Evolutionary conservation across 2,888 invertebrate genomes (phyloP), one percentile per base, ranked within the genome.

Genomic region (Heliconius hortense): DNA sequence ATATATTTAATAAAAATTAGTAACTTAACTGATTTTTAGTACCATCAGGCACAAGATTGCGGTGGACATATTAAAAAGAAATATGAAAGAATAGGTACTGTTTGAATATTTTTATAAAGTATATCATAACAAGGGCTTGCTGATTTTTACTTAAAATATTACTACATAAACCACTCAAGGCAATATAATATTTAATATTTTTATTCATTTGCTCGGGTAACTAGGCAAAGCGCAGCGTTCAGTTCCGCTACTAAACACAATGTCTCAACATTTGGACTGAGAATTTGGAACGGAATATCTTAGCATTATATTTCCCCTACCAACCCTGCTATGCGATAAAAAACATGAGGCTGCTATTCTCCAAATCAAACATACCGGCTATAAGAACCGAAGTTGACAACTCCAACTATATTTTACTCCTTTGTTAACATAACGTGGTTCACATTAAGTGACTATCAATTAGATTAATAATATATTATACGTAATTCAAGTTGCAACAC

Each of bases 401-500:
- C 15, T 13, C 7, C 53, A 4, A 13, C 10, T 24, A 28, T 18
- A 39, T 56, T 31, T 15, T 0, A 26, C 8, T 26, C 15, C 59
- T 43, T 43, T 39, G 43, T 39, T 21, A 39, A 28, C 31, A 60
- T 24, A 15, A 71, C 18, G 5, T 71, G 35, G 39, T 28, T 43
- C 28, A 18, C 39, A 71, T 60, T 53, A 70, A 74, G 48, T 35
- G 56, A 56, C 71, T 64, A 64, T 64, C 56, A 70, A 75, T 39
- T 43, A 39, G 64, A 59, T 75, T 56, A 75, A 39, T 35, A 35
- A 35, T 35, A 35, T 35, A 35, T 10, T 35, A 59, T 39, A 26
- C 35, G 71, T 75, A 75, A 75, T 59, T 70, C 70, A 64, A 31
- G 64, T 64, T 75, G 64, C 56, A 18, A 43, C 53, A 74, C 70